Evolutionary conservation across 2,797 vertebrate species (phyloP).

Genomic region (Eptatretus atami): DNA sequence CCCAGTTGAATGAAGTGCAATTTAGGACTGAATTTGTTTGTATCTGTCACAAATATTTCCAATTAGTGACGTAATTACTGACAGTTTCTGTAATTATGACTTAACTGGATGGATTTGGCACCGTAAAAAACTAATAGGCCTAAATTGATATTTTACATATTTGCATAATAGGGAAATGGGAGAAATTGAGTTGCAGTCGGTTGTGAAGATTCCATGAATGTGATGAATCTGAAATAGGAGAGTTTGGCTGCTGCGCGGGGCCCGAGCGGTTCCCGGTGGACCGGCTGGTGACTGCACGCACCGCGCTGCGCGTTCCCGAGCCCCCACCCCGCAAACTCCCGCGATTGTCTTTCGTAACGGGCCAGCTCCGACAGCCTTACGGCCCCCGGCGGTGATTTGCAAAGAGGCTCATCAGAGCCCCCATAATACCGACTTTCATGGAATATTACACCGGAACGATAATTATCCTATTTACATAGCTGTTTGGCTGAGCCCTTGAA

Average conservation of each 20-base stretch:
- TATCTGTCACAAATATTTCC: conserved; percentile 99
- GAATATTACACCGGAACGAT: conserved; percentile 98
- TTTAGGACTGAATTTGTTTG: conserved; percentile 99
- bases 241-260: conserved; percentile 12
- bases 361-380: conserved; percentile 1
- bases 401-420: conserved; percentile 15
- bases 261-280: conserved; percentile 7
- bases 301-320: background rate
- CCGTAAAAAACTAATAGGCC: conserved; percentile 86
- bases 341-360: background rate
- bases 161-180: conserved; percentile 99
- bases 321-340: background rate
- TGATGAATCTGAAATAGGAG: conserved; percentile 66
- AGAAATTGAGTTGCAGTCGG: conserved; percentile 99
- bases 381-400: conserved; percentile 1
- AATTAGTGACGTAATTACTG: conserved; percentile 99
- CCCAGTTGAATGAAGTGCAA: conserved; percentile 89
- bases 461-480: conserved; percentile 74
- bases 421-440: conserved; percentile 94
- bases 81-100: conserved; percentile 98
- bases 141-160: conserved; percentile 99
- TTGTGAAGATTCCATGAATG: conserved; percentile 99
- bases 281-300: background rate
- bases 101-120: conserved; percentile 94
- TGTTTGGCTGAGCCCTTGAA: conserved; percentile 5